Evolutionary conservation across 2,797 vertebrate genomes (phyloP).

Genomic region (Dromococcyx pavoninus): DNA sequence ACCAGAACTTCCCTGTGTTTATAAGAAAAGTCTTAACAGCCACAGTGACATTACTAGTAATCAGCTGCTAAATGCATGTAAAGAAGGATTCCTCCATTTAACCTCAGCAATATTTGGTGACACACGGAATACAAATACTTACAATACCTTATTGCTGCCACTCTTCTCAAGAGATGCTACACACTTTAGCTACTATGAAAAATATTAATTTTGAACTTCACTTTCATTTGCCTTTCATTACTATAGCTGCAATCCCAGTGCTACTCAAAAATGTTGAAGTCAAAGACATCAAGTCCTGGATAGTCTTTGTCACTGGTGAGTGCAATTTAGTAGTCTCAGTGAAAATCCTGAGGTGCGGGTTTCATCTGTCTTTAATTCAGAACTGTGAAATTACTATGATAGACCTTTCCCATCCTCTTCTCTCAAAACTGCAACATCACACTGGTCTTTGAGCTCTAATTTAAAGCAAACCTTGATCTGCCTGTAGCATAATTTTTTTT

Average conservation of each 20-base stretch:
- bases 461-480: background rate
- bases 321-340: background rate
- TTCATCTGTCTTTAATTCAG: background rate
- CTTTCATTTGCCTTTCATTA: background rate
- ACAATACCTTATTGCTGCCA: background rate
- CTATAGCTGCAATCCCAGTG: background rate
- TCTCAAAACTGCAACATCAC: background rate
- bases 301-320: background rate
- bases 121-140: background rate
- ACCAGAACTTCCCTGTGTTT: background rate
- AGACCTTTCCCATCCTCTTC: background rate
- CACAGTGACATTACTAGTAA: background rate
- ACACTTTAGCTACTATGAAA: background rate
- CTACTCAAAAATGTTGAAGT: background rate
- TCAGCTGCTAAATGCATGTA: background rate
- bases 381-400: background rate
- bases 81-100: background rate
- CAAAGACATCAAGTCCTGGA: background rate
- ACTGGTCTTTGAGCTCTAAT: background rate
- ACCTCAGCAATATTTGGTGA: background rate
- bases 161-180: background rate
- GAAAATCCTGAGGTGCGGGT: background rate
- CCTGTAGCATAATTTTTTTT: background rate
- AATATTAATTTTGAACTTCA: background rate
- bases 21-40: background rate